Conservation (phyloP, 2,888 invertebrate genomes). For the Drosophila macrothrix region DNA sequence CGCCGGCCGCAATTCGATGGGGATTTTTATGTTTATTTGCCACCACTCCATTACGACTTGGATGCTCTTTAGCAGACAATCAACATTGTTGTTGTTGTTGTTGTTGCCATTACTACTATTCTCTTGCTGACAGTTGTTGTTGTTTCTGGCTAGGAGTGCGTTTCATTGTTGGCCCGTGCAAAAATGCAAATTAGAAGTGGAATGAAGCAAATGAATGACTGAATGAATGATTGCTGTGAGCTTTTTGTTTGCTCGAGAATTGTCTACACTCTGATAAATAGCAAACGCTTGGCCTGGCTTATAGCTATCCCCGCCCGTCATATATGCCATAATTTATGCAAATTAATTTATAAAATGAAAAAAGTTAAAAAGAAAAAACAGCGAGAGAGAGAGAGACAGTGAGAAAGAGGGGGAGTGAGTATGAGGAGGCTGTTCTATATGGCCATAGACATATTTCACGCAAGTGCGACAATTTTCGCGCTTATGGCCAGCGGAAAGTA, state of each 20-base stretch:
- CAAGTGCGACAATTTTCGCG: slow-evolving; percentile 75
- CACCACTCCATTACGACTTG: slow-evolving; percentile 78
- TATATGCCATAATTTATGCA: slow-evolving; percentile 79
- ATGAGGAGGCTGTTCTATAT: slow-evolving; percentile 36
- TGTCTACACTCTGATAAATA: slow-evolving; percentile 63
- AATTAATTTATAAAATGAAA: slow-evolving; percentile 71
- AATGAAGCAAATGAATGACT: slow-evolving; percentile 38
- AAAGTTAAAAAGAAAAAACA: slow-evolving; percentile 22
- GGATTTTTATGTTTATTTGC: slow-evolving; percentile 78
- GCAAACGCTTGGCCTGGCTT: slow-evolving; percentile 66
- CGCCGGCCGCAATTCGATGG: slow-evolving; percentile 71
- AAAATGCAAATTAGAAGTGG: slow-evolving; percentile 79
- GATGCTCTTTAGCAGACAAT: slow-evolving; percentile 81
- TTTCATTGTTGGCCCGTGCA: slow-evolving; percentile 48
- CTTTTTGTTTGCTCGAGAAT: slow-evolving; percentile 31
- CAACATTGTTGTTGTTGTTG: slow-evolving; percentile 59
- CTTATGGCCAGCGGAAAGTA: slow-evolving; percentile 62
- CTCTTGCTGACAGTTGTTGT: slow-evolving; percentile 13
- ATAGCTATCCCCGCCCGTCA: slow-evolving; percentile 37
- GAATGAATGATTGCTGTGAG: slow-evolving; percentile 57
- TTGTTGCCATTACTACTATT: slow-evolving; percentile 1
- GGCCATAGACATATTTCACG: slow-evolving; percentile 69
- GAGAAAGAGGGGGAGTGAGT: neutral
- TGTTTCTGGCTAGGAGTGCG: neutral
- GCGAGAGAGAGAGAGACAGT: too few species aligned